Conservation (phyloP, 1,140 invertebrate genomes). For the Schlechtendalia chinensis region DNA sequence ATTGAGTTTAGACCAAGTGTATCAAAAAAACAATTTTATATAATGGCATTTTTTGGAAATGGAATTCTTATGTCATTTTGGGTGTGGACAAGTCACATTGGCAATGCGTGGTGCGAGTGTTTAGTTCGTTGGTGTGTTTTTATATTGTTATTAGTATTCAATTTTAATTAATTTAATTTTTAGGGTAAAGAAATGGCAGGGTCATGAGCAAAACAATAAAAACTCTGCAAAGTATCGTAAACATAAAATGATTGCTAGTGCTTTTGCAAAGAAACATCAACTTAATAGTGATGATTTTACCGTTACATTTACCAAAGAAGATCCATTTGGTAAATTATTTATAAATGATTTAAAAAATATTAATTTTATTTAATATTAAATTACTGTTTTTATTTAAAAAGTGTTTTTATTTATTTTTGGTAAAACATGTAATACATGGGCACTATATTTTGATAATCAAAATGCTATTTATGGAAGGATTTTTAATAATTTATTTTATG, state of each 20-base stretch:
- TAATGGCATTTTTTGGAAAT: conserved; percentile 77
- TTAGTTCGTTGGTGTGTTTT: conserved; percentile 36
- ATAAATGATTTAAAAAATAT: conserved; percentile 5
- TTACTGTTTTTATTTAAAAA: conserved; percentile 6
- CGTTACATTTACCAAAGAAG: conserved; percentile 80
- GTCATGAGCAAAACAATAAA: conserved; percentile 64
- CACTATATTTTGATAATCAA: too few relatives aligned
- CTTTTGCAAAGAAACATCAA: conserved; percentile 82
- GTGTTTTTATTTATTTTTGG: not conserved
- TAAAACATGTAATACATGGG: too few relatives aligned
- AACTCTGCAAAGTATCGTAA: conserved; percentile 75
- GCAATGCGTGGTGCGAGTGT: conserved; percentile 68
- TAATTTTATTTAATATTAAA: not conserved
- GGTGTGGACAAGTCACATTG: conserved; percentile 83
- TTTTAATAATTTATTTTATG: too few relatives aligned
- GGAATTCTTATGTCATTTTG: conserved; percentile 88
- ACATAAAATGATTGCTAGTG: conserved; percentile 86
- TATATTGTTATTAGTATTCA: not conserved
- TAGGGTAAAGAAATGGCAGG: conserved; percentile 52
- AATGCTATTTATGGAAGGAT: too few relatives aligned
- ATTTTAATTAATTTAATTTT: conserved; percentile 41
- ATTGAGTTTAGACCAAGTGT: conserved; percentile 70
- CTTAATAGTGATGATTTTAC: conserved; percentile 75
- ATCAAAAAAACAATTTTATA: conserved; percentile 75
- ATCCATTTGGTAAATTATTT: conserved; percentile 71